phyloP scores from a whole-genome alignment of 2,113 vertebrate genomes.

The Cyprinodon brontotheroides region DNA sequence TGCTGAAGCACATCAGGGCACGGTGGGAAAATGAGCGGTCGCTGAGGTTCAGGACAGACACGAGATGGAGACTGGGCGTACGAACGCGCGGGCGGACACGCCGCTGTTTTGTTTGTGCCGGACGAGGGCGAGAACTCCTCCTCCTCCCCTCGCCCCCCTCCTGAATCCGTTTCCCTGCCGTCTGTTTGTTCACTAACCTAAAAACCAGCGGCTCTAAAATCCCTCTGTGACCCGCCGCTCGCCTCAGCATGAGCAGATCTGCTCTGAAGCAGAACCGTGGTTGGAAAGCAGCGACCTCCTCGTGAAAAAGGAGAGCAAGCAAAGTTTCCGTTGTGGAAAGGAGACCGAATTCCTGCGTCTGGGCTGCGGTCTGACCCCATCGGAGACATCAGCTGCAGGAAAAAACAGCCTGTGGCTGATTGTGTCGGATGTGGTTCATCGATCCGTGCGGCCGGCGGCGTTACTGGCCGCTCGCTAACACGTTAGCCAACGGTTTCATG shows the following conservation, averaged over 20 bases:
- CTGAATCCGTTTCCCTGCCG: not conserved
- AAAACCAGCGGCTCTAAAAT: not conserved
- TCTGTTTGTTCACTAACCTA: not conserved
- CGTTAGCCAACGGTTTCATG: not conserved
- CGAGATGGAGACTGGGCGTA: too few species aligned
- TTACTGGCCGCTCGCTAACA: not conserved
- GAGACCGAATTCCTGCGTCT: conserved; percentile 25
- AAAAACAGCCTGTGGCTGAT: not conserved
- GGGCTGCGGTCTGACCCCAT: conserved; percentile 28
- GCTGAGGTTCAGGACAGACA: too few species aligned
- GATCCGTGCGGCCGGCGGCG: not conserved
- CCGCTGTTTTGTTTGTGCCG: too few species aligned
- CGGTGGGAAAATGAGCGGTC: too few species aligned
- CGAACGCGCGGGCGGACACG: too few species aligned
- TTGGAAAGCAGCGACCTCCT: conserved; percentile 28
- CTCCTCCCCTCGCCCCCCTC: too few species aligned
- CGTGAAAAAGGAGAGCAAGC: conserved; percentile 18
- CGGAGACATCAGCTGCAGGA: conserved; percentile 33
- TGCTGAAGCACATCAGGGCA: too few species aligned
- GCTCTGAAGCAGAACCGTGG: conserved; percentile 13
- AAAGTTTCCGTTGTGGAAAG: conserved; percentile 53
- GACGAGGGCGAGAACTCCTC: too few species aligned
- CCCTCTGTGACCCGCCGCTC: too few species aligned
- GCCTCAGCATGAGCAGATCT: not conserved
- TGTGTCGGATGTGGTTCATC: not conserved